A percentile compares a stretch with the other conserved stretches of the same genome.
Conservation (phyloP, 1,140 invertebrate genomes). For the Atta colombica region DNA sequence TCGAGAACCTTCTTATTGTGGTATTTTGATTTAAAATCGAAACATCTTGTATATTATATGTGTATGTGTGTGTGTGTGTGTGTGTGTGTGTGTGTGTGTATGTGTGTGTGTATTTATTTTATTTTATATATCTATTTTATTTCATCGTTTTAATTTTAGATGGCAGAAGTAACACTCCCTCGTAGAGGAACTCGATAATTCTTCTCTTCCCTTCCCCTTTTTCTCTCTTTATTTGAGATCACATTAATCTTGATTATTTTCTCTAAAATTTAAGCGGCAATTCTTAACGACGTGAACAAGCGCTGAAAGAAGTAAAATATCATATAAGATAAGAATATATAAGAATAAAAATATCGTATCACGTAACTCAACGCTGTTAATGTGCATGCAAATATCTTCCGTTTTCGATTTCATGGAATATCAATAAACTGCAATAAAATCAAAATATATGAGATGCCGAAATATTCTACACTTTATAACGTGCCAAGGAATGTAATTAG, state of each 20-base stretch:
- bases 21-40: no score
- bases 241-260: slow-evolving; percentile 25
- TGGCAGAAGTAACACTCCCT: background rate
- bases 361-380: background rate
- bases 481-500: slow-evolving; percentile 23
- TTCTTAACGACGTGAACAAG: background rate
- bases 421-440: background rate
- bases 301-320: background rate
- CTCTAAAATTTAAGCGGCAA: background rate
- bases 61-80: no score
- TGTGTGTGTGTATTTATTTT: no score
- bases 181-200: background rate
- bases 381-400: no score
- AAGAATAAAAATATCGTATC: background rate
- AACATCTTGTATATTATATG: no score
- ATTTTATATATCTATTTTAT: background rate
- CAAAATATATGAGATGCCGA: background rate
- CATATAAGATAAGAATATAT: no score
- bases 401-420: background rate
- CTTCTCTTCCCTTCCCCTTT: background rate
- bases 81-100: no score
- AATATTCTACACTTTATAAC: background rate
- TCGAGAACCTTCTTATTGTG: no score
- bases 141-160: background rate
- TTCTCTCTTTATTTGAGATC: background rate